Conservation (phyloP, 2,113 vertebrate genomes). For the Campylomormyrus tamandua region DNA sequence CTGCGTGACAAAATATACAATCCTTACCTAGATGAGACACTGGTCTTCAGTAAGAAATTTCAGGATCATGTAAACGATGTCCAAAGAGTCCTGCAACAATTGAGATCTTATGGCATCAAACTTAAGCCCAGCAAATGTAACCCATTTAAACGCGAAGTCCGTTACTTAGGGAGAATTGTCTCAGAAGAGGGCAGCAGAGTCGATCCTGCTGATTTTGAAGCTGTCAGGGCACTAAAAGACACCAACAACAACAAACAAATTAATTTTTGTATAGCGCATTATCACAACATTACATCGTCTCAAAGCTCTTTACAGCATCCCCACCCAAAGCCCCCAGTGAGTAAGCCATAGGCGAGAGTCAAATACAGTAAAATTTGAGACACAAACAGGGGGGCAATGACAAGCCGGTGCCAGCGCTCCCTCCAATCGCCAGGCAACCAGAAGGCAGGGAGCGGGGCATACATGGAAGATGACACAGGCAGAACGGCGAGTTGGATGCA, state of each 20-base stretch:
- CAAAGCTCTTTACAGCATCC: too few relatives aligned
- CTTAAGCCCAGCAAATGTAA: slow-evolving; percentile 18
- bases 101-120: slow-evolving; percentile 16
- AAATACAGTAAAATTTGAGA: too few relatives aligned
- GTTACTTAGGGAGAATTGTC: slow-evolving; percentile 18
- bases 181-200: slow-evolving; percentile 24
- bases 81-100: neutral
- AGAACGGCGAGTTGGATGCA: too few relatives aligned
- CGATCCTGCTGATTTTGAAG: slow-evolving; percentile 23
- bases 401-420: too few relatives aligned
- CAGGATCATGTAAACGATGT: neutral
- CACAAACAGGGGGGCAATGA: neutral
- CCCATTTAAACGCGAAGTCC: slow-evolving; percentile 9
- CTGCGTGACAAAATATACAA: slow-evolving; percentile 1
- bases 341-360: too few relatives aligned
- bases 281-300: too few relatives aligned
- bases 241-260: neutral
- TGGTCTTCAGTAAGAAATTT: neutral
- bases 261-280: too few relatives aligned
- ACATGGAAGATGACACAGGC: too few relatives aligned
- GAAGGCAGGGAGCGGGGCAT: too few relatives aligned
- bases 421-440: too few relatives aligned
- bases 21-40: slow-evolving; percentile 1
- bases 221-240: neutral
- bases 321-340: too few relatives aligned